Evolutionary conservation across 2,113 vertebrate species (phyloP).

Genomic region (Myodes glareolus): DNA sequence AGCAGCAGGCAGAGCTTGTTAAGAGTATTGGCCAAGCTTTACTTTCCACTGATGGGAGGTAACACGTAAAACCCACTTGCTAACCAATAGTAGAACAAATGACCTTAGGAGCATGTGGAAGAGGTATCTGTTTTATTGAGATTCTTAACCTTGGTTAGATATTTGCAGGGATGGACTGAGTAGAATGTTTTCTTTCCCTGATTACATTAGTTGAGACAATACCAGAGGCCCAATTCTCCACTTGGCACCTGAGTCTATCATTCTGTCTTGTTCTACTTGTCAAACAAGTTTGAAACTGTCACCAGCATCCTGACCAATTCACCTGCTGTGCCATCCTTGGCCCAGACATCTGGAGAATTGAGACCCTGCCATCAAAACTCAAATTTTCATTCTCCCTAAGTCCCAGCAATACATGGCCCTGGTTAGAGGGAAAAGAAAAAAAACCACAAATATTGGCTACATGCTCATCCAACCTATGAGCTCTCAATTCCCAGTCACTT

Average conservation of each 20-base stretch:
- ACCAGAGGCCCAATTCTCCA: constrained; percentile 41
- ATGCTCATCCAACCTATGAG: constrained; percentile 40
- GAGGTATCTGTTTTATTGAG: neutral
- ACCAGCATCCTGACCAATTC: constrained; percentile 71
- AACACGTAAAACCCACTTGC: neutral
- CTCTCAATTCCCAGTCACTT: constrained; percentile 52
- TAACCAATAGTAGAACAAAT: neutral
- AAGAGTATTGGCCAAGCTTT: neutral
- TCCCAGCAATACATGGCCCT: neutral
- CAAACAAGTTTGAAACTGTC: constrained; percentile 78
- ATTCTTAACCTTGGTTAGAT: neutral
- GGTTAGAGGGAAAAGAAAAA: neutral
- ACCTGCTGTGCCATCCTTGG: constrained; percentile 65
- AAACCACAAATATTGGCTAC: neutral
- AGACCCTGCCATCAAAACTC: constrained; percentile 41
- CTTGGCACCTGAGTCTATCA: constrained; percentile 59
- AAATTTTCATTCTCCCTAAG: constrained; percentile 55
- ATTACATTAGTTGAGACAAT: constrained; percentile 71
- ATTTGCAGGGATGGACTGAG: constrained; percentile 19
- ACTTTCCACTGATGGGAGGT: neutral
- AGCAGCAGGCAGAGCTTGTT: neutral
- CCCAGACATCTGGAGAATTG: constrained; percentile 69
- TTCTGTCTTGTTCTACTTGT: constrained; percentile 79
- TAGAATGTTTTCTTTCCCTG: constrained; percentile 17
- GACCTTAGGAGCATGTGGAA: neutral